Base-by-base conservation (phyloP, 2,113 vertebrate species). In the Perca flavescens region DNA sequence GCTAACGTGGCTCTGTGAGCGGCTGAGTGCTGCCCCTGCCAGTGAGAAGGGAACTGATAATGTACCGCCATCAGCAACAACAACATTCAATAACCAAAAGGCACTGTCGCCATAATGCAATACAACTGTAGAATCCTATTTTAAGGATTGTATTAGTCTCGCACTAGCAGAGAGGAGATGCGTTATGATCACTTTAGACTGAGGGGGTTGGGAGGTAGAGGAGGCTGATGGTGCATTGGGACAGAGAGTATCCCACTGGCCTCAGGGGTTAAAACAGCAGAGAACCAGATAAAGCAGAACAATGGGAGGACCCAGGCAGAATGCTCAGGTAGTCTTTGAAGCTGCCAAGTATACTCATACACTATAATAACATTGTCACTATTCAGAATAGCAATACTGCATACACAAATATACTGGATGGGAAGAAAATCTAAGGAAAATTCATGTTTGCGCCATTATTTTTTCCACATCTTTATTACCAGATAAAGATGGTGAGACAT, bases 241-340 rank as follows among this genome's bases (percentile, higher is more conserved):
- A 88, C 13, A 15, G 90, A 85, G 70, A 79, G 43, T 22, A 64
- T 87, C 80, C 61, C 62, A 31, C 61, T 75, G 82, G 77, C 89
- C 86, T 86, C 53, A 10, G 85, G 91, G 90, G 79, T 83, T 84
- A 76, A 70, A 92, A 85, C 80, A 86, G 86, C 82, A 87, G 80
- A 86, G 76, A 68, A 50, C 0, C 9, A 67, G 79, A 77, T 58
- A 71, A 81, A 85, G 84, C 78, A 84, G 78, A 88, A 90, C 81
- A 93, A 88, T 80, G 31, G 75, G 47, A 85, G 79, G 53, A 80
- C 40, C 47, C 43, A 14, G 81, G 60, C 77, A 63, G 40, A 46
- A 6, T 36, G 53, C 72, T 84, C 43, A 82, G 63, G 46, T 61
- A 46, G 34, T 40, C 66, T 69, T 67, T 74, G 54, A 68, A 69